phyloP scores from a whole-genome alignment of 2,113 vertebrate species.

The Rattus rattus region DNA sequence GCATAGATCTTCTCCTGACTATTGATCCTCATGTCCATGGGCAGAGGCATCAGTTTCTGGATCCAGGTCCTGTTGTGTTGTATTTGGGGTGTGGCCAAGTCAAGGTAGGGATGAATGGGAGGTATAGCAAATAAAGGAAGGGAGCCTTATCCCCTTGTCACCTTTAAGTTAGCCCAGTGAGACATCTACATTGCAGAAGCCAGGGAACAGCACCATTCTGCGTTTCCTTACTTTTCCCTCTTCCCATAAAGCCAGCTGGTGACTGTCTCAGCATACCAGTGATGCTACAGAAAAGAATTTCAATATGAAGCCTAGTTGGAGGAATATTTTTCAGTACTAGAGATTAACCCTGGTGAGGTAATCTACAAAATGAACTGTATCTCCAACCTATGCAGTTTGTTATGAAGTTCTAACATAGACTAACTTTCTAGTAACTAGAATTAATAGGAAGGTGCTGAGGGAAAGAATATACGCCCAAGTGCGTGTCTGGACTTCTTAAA shows the following conservation, averaged over 20 bases:
- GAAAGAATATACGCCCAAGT: background rate
- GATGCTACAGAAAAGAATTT: background rate
- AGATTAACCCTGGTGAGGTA: background rate
- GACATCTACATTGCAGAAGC: background rate
- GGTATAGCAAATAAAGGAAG: background rate
- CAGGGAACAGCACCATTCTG: background rate
- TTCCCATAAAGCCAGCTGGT: background rate
- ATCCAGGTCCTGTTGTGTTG: background rate
- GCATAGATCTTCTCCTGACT: background rate
- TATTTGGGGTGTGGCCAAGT: background rate
- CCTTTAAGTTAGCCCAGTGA: background rate
- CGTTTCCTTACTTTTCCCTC: background rate
- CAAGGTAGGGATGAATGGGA: background rate
- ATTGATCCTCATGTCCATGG: background rate
- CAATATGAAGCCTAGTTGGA: background rate
- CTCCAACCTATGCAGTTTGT: background rate
- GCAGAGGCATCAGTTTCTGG: background rate
- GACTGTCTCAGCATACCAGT: background rate
- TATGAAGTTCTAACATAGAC: background rate
- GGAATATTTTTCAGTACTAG: background rate
- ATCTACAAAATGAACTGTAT: background rate
- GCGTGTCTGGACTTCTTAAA: background rate
- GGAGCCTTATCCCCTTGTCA: background rate
- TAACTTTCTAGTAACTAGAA: background rate
- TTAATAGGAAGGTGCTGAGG: background rate